phyloP scores from a whole-genome alignment of 2,113 vertebrate species.

The rat (Rattus norvegicus) region DNA sequence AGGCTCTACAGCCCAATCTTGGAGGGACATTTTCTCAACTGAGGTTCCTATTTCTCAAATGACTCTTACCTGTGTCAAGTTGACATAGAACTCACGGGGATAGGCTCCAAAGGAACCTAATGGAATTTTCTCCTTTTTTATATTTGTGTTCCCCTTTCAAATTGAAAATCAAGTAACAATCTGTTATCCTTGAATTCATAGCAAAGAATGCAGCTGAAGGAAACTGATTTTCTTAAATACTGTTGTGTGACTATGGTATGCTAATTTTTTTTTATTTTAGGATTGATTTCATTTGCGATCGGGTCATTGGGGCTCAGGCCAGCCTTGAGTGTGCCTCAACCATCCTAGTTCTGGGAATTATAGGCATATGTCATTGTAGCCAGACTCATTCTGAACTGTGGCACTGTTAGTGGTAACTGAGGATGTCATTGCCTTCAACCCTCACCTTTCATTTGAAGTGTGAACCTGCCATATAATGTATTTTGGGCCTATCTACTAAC shows the following conservation, averaged over 20 bases:
- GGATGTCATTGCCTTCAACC: background rate
- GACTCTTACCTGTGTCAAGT: background rate
- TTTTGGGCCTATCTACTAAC: too few species aligned
- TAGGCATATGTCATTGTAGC: background rate
- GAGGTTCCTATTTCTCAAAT: background rate
- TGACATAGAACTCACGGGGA: background rate
- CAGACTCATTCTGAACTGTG: background rate
- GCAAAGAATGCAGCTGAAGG: conserved; percentile 40
- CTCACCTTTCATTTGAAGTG: background rate
- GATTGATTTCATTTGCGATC: background rate
- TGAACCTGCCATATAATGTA: background rate
- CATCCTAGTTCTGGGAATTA: background rate
- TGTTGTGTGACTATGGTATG: background rate
- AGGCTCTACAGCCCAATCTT: background rate
- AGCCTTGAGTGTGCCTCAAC: background rate
- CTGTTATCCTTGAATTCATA: conserved; percentile 20
- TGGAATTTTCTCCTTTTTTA: background rate
- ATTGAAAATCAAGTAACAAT: conserved; percentile 38
- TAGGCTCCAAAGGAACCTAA: background rate
- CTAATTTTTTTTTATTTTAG: background rate
- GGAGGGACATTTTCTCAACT: background rate
- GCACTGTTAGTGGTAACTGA: background rate
- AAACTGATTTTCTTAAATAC: background rate
- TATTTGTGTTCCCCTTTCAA: background rate
- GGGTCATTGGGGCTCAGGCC: background rate